Conservation (phyloP, 2,113 vertebrate genomes). For the Microtus richardsoni region DNA sequence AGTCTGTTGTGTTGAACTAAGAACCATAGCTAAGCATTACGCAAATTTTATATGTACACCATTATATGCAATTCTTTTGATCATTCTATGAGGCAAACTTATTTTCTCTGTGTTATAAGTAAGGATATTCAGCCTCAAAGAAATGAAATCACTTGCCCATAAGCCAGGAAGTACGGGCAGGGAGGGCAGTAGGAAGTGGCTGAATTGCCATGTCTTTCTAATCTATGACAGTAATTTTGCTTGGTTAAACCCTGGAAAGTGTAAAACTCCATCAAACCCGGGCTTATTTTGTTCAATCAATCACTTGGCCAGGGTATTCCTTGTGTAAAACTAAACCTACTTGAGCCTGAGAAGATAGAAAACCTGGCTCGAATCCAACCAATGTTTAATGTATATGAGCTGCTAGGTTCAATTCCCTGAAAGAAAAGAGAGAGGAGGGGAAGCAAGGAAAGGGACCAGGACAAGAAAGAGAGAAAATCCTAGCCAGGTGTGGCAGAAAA, state of each 20-base stretch:
- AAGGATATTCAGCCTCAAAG: background rate
- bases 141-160: background rate
- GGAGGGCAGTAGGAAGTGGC: background rate
- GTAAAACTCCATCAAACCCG: background rate
- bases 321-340: background rate
- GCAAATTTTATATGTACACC: background rate
- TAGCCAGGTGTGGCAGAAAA: background rate
- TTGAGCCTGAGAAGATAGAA: background rate
- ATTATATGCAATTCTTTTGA: background rate
- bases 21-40: background rate
- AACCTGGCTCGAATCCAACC: background rate
- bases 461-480: background rate
- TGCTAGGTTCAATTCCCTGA: background rate
- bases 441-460: background rate
- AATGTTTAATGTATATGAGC: background rate
- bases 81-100: background rate
- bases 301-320: background rate
- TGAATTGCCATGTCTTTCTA: background rate
- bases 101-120: slow-evolving; percentile 15
- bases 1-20: background rate
- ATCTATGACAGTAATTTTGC: background rate
- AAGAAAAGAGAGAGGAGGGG: background rate
- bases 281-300: too few species aligned
- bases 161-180: background rate
- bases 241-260: background rate